Conservation (phyloP, 2,113 vertebrate species). For the Fregata magnificens region DNA sequence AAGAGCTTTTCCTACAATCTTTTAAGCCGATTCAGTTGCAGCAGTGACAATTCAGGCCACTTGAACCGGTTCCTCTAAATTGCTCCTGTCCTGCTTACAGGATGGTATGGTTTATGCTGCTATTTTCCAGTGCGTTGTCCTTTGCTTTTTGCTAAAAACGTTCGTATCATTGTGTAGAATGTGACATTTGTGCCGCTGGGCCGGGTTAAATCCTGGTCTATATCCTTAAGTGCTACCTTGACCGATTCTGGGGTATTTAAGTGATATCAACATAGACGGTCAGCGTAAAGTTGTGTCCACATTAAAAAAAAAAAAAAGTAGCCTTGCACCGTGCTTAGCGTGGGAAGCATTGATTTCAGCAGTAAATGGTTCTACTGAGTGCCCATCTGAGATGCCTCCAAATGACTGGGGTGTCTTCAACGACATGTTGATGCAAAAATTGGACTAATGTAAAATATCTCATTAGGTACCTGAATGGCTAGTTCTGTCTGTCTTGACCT, state of each 20-base stretch:
- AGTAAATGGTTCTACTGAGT: background rate
- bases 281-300: accelerated
- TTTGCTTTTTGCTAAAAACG: background rate
- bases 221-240: background rate
- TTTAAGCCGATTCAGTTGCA: background rate
- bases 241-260: accelerated
- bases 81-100: background rate
- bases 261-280: too few relatives aligned
- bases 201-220: background rate
- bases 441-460: too few relatives aligned
- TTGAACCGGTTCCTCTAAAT: background rate
- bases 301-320: background rate
- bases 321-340: accelerated
- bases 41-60: background rate
- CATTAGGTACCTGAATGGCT: background rate
- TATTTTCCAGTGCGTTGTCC: background rate
- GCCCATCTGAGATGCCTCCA: background rate
- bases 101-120: background rate
- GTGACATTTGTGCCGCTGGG: background rate
- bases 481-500: background rate
- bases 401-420: background rate
- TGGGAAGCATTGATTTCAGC: background rate
- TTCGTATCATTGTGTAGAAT: background rate
- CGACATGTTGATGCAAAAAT: background rate
- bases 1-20: background rate